Percentiles rank a stretch among this genome's conserved stretches.
Conservation (phyloP, 2,797 vertebrate genomes). For the Aldrovandia affinis region DNA sequence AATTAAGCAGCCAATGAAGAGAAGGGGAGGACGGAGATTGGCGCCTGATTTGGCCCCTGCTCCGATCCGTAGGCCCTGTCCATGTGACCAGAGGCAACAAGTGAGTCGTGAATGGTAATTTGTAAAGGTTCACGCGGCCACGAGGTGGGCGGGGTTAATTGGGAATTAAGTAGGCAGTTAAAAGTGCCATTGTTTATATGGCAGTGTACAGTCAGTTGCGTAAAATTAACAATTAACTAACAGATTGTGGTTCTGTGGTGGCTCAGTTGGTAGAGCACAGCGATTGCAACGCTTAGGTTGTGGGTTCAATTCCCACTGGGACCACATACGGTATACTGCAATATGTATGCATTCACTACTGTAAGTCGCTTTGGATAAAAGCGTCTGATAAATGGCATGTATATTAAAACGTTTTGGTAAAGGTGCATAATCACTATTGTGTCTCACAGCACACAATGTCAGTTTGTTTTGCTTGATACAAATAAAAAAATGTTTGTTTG, state of each 20-base stretch:
- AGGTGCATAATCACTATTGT: background rate
- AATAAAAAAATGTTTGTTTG: too few species aligned
- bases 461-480: too few species aligned
- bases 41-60: constrained; percentile 53
- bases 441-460: background rate
- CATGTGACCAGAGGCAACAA: constrained; percentile 53
- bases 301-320: too few species aligned
- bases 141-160: constrained; percentile 36
- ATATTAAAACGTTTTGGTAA: too few species aligned
- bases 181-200: background rate
- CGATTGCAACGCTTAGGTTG: too few species aligned
- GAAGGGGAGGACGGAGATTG: constrained; percentile 39
- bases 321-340: too few species aligned
- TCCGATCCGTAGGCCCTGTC: constrained; percentile 56
- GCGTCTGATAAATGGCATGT: too few species aligned
- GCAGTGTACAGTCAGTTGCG: background rate
- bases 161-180: constrained; percentile 35
- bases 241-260: background rate
- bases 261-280: too few species aligned
- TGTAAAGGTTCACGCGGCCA: constrained; percentile 49
- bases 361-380: too few species aligned
- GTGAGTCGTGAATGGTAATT: constrained; percentile 48
- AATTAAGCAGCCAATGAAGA: constrained; percentile 66
- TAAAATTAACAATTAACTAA: background rate
- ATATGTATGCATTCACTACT: too few species aligned